Conservation (phyloP, 2,797 vertebrate species). For the Pipistrellus pipistrellus region DNA sequence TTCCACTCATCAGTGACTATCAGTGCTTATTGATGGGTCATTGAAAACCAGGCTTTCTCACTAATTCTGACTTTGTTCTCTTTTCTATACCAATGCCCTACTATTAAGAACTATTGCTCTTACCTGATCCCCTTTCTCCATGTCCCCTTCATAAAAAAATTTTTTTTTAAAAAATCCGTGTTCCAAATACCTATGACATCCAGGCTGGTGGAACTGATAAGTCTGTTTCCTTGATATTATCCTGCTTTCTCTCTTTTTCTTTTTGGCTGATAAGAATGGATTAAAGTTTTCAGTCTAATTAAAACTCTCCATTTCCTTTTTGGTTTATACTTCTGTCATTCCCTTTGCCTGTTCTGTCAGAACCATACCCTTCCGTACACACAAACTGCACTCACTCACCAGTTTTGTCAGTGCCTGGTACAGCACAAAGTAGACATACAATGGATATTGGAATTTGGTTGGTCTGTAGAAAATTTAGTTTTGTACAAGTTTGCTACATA, state of each 20-base stretch:
- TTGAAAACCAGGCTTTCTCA: neutral
- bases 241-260: neutral
- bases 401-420: neutral
- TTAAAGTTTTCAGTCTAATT: slow-evolving; percentile 52
- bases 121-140: neutral
- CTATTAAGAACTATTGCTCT: neutral
- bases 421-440: neutral
- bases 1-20: neutral
- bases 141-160: neutral
- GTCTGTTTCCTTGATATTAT: neutral
- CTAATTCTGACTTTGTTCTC: neutral
- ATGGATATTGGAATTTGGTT: slow-evolving; percentile 32
- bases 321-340: slow-evolving; percentile 19
- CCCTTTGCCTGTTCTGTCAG: neutral
- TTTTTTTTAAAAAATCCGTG: neutral
- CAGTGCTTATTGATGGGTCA: neutral
- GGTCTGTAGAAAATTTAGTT: neutral
- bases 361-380: neutral
- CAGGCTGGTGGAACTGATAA: neutral
- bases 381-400: neutral
- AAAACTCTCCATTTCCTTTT: slow-evolving; percentile 52
- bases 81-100: neutral
- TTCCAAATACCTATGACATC: neutral
- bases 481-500: neutral
- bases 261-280: neutral